Base-by-base conservation (phyloP, 2,888 invertebrate genomes). In the Sepioteuthis lessoniana region DNA sequence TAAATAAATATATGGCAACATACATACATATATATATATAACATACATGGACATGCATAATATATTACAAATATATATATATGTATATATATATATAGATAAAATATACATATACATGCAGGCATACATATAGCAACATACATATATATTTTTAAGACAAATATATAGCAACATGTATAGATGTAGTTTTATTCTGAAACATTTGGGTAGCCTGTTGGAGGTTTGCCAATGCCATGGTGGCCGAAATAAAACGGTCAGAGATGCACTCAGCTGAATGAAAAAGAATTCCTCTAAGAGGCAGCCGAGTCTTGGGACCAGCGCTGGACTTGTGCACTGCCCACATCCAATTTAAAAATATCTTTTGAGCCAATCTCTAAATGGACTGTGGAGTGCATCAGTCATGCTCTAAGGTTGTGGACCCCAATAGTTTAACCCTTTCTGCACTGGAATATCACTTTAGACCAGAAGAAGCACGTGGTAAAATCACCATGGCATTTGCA, bases 361-460 rank as follows among this genome's bases (percentile, higher is more conserved):
- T 76, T 35, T 76, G 76, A 76, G 76, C 76, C 76, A 76, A 76
- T 76, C 76, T 76, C n/a, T n/a, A n/a, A 76, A 76, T 76, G 76
- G 76, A 76, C 76, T 76, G n/a, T 76, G 35, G n/a, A 16, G 76
- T 35, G 76, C 76, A 76, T 35, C n/a, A 76, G 76, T n/a, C n/a
- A 8, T n/a, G 76, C 76, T 76, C n/a, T n/a, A 76, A 76, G 76
- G 76, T 76, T 76, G 16, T 25, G 13, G n/a, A 76, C n/a, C 76
- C 10, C n/a, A n/a, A n/a, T 10, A 76, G 76, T 76, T 76, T n/a
- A 76, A 76, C 76, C 35, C 35, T 35, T 60, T 16, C n/a, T n/a
- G 76, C 10, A 76, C 35, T n/a, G 76, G 25, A 25, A 55, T 55
- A 25, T 55, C 25, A 25, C 55, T 55, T 25, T 1, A 5, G 21